A percentile compares a stretch with the other conserved stretches of the same genome.
These are phyloP conservation scores for Cacatua alba DNA, from an alignment of 2,113 vertebrate species.

Conservation along the genomic window DNA sequence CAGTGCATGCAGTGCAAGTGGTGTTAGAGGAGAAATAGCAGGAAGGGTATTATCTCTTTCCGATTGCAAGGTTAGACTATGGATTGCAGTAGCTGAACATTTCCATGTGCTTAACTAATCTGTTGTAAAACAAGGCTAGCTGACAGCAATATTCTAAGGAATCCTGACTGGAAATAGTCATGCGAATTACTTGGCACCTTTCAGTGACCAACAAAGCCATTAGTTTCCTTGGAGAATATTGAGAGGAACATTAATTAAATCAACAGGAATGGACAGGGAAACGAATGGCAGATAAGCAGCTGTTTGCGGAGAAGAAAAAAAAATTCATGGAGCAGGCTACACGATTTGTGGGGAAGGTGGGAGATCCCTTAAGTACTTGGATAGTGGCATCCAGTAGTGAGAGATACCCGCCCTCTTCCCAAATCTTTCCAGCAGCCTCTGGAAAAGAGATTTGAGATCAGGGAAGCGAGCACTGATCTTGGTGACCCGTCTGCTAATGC, in stretches of 20 bases:
- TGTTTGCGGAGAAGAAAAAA: not conserved
- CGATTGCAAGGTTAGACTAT: not conserved
- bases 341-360: not conserved
- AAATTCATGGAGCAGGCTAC: not conserved
- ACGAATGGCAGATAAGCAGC: not conserved
- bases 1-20: not conserved
- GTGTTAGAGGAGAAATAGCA: not conserved
- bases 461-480: not conserved
- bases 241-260: conserved; percentile 19
- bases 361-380: not conserved
- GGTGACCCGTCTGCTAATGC: conserved; percentile 9
- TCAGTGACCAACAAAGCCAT: conserved; percentile 5
- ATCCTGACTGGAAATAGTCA: not conserved
- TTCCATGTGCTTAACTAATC: not conserved
- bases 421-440: not conserved
- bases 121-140: conserved; percentile 17
- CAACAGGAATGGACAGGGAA: not conserved
- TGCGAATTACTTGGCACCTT: conserved; percentile 22
- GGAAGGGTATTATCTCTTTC: not conserved
- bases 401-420: not conserved
- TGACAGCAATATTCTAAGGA: not conserved
- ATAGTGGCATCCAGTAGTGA: not conserved
- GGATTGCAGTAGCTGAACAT: not conserved
- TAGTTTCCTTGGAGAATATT: conserved; percentile 6
- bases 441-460: not conserved